Base-by-base conservation (phyloP, 2,113 vertebrate species). In the Cephalopholis sonnerati region DNA sequence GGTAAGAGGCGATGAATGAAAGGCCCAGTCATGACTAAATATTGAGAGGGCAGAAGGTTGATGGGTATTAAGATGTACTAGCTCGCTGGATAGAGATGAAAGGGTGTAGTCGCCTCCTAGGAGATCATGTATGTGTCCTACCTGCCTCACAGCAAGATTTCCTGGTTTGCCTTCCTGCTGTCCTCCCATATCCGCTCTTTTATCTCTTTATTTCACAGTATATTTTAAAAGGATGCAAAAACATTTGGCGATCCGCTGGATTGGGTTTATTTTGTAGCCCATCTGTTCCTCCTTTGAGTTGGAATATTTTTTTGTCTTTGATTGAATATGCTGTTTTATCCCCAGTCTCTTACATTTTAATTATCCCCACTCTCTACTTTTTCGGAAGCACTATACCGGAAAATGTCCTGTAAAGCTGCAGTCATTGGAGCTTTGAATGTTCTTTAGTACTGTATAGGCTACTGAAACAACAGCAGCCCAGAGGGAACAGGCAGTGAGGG, bases 291-390 rank as follows among this genome's bases (percentile, higher is more conserved):
- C 32, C 46, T 76, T 32, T 72, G 68, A 70, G 27, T 81, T 36
- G 3, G 24, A 74, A 41, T 75, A 27, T 65, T 65, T 69, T 36
- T 79, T 55, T 59, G 36, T 83, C 58, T 87, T 86, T 90, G 81
- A 90, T 84, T 77, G 78, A 90, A 84, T 74, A 84, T 86, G 69
- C 80, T 3, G 58, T 81, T 87, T 89, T 57, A 86, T 86, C 84
- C 64, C 4, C 13, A 48, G 24, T 41, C 44, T 73, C 51, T 77
- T 64, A 44, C 63, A 79, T 81, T 80, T 83, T 77, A 83, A 87
- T 87, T 64, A 79, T 74, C 29, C 29, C 73, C 65, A 24, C 57
- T 39, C 36, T 71, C 16, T 65, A 22, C 51, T 69, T 64, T 64
- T 77, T 54, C 15, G 17, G 44, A 39, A 17, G 66, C 50, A 18